Evolutionary conservation across 2,113 vertebrate genomes (phyloP).

Genomic region (Chloropsis cyanopogon): DNA sequence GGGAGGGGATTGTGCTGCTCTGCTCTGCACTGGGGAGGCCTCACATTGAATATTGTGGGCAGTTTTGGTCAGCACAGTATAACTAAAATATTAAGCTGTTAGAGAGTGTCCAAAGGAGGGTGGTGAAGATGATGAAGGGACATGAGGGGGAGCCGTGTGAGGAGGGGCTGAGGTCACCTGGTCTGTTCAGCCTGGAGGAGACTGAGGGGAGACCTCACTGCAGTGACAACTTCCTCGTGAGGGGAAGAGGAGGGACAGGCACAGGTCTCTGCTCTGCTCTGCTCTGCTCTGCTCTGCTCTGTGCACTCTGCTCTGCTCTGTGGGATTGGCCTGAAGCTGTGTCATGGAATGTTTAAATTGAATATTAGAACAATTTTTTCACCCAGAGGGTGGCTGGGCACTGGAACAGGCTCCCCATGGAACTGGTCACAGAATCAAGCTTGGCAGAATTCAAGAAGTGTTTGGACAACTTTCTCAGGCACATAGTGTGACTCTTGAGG

Average conservation of each 20-base stretch:
- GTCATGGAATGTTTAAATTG: neutral
- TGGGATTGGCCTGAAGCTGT: neutral
- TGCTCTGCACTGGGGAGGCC: neutral
- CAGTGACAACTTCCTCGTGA: fast-evolving
- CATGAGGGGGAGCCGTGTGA: fast-evolving
- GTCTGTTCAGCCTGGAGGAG: neutral
- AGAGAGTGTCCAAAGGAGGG: neutral
- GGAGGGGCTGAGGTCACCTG: fast-evolving
- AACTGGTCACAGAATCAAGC: neutral
- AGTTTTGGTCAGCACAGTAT: neutral
- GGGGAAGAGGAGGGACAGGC: neutral
- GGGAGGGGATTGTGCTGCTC: neutral
- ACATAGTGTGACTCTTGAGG: neutral
- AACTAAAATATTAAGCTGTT: neutral
- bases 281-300: no score
- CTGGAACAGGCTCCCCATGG: neutral
- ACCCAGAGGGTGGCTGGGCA: fast-evolving
- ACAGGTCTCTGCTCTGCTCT: neutral
- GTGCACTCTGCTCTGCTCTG: no score
- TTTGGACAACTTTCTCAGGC: neutral
- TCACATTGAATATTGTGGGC: neutral
- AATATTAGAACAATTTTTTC: neutral
- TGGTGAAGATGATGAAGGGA: fast-evolving
- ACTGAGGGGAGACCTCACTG: neutral
- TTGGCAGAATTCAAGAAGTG: neutral